These are phyloP conservation scores for Etia nguti DNA, from an alignment of 2,113 vertebrate species.

Conservation along the genomic window DNA sequence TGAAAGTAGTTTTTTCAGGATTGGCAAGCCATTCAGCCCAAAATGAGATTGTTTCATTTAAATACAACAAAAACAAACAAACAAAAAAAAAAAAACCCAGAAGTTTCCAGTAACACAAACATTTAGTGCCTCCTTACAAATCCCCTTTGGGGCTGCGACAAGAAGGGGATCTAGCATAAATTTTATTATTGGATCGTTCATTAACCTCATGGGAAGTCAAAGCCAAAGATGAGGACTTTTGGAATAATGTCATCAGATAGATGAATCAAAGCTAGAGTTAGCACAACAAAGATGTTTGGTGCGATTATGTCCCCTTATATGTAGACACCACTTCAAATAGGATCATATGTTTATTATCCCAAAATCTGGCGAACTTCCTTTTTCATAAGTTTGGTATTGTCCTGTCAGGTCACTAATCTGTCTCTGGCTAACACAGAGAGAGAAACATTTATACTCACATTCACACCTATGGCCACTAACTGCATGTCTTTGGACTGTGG, in stretches of 20 bases:
- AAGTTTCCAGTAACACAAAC: not conserved
- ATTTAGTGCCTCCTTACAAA: not conserved
- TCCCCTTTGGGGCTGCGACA: not conserved
- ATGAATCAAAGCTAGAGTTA: too few species aligned
- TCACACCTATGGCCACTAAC: too few species aligned
- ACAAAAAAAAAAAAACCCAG: accelerated
- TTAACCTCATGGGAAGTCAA: too few species aligned
- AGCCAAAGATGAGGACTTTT: too few species aligned
- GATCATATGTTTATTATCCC: not conserved
- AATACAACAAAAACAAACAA: not conserved
- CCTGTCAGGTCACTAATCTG: too few species aligned
- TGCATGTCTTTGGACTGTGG: too few species aligned
- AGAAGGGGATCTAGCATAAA: not conserved
- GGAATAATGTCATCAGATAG: too few species aligned
- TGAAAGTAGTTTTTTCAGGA: not conserved
- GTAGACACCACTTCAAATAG: not conserved
- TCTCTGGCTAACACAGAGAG: too few species aligned
- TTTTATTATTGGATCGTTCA: too few species aligned
- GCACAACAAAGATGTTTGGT: too few species aligned
- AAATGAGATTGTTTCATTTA: not conserved
- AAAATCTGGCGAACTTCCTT: not conserved
- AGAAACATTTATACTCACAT: too few species aligned
- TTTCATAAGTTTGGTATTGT: not conserved
- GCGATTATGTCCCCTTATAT: not conserved
- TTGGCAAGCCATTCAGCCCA: not conserved